Percentiles rank a stretch among this genome's conserved stretches.
These are phyloP conservation scores for Masnerella sp. DNA, from an alignment of 2,888 invertebrate species.

Conservation along the genomic window DNA sequence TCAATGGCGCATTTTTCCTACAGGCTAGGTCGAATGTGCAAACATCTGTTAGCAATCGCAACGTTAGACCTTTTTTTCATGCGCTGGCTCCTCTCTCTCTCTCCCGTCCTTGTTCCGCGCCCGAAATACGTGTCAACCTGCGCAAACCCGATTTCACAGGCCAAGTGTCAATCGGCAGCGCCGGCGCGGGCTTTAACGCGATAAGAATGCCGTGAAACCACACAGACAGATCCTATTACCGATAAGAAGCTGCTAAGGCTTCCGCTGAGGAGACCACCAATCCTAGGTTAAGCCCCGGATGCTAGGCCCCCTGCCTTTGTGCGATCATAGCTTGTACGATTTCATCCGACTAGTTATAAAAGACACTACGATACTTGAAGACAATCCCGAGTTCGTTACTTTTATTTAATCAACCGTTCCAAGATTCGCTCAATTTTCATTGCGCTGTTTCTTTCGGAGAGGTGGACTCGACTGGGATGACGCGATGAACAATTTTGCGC, in stretches of 20 bases:
- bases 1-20: slow-evolving; percentile 74
- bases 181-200: slow-evolving; percentile 57
- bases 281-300: slow-evolving; percentile 73
- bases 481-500: not conserved
- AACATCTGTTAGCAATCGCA: slow-evolving; percentile 52
- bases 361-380: slow-evolving; percentile 67
- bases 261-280: slow-evolving; percentile 76
- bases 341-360: slow-evolving; percentile 76
- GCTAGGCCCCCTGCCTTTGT: slow-evolving; percentile 53
- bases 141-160: slow-evolving; percentile 59
- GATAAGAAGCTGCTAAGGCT: slow-evolving; percentile 77
- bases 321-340: slow-evolving; percentile 76
- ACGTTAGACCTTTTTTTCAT: slow-evolving; percentile 47
- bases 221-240: slow-evolving; percentile 77
- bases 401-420: slow-evolving; percentile 1
- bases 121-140: slow-evolving; percentile 25
- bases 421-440: too few relatives aligned
- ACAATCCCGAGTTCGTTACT: slow-evolving; percentile 23
- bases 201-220: slow-evolving; percentile 77
- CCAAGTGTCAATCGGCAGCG: slow-evolving; percentile 29
- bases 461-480: not conserved
- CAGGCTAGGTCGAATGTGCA: slow-evolving; percentile 73
- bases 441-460: too few relatives aligned
- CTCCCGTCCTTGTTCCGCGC: not conserved
- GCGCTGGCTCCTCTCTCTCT: slow-evolving; percentile 12